These are phyloP conservation scores for Corythornis cristatus DNA, from an alignment of 2,113 vertebrate genomes.

Conservation along the genomic window DNA sequence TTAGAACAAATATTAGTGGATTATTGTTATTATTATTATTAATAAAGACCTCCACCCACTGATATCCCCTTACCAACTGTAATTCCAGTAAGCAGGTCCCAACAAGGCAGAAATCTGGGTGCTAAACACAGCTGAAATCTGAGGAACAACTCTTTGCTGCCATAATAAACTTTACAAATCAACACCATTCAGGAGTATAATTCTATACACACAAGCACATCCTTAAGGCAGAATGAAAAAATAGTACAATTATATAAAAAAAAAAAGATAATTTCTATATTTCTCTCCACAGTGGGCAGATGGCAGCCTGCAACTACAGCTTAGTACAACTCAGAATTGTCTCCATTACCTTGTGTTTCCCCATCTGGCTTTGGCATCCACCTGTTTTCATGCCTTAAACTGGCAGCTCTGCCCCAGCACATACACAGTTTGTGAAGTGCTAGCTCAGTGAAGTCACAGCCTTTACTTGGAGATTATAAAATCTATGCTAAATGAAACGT, in stretches of 20 bases:
- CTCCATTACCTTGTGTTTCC: not conserved
- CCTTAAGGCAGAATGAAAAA: not conserved
- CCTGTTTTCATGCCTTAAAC: not conserved
- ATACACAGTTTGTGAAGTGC: not conserved
- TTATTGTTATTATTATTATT: not conserved
- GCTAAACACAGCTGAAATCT: fast-evolving
- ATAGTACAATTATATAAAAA: not conserved
- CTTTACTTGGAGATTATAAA: not conserved
- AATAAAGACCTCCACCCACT: not conserved
- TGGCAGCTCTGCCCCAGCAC: not conserved
- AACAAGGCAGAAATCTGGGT: not conserved
- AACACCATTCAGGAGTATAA: not conserved
- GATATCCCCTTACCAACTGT: not conserved
- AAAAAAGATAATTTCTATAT: not conserved
- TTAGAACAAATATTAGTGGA: not conserved
- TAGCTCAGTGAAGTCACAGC: fast-evolving
- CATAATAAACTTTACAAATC: not conserved
- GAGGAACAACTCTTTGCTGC: not conserved
- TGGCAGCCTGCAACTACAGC: not conserved
- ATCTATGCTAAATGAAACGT: not conserved
- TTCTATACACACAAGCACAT: not conserved
- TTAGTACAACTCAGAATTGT: not conserved
- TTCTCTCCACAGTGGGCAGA: not conserved
- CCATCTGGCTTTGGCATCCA: not conserved
- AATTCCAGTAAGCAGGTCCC: not conserved